Base-by-base conservation (phyloP, 2,797 vertebrate species). In the Varecia variegata region DNA sequence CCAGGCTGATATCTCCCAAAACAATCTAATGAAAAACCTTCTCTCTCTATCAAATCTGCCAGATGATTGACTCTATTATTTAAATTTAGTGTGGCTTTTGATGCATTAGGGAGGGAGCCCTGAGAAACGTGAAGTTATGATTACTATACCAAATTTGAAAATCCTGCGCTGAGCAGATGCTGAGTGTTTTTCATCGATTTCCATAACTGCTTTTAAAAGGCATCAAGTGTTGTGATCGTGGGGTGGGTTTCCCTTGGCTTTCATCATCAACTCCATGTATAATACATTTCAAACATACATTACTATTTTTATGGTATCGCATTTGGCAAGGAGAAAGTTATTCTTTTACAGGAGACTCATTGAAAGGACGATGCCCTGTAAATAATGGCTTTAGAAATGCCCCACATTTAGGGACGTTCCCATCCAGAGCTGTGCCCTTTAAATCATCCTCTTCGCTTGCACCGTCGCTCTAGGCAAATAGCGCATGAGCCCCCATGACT, bases 81-180 rank as follows among this genome's bases (percentile, higher is more conserved):
- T 94, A 84, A 92, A 77, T 71, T 85, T 83, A 40, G n/a, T 62
- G 54, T 96, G 74, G 40, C 35, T 93, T 95, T 90, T 93, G 84
- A 85, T 83, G 38, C 32, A 60, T 82, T 60, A 77, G n/a, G 40
- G 91, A 87, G 17, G 74, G 38, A 25, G 7, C 43, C 17, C 58
- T 23, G 40, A 90, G 71, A 88, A 94, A 85, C 9, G 5, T 65
- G 27, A 82, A 93, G 27, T 88, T 90, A 84, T 40, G 77, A 89
- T 91, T 93, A 94, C 80, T 62, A 43, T n/a, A 90, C 85, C 67
- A 70, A 74, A 93, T 94, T 82, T 92, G 92, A 92, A 97, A 93
- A 88, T 74, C 54, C 50, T 35, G 21, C 52, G 82, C 88, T 56
- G 65, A 96, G 58, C 68, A 93, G 81, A 97, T 50, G 35, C 52